Percentiles rank a stretch among this genome's conserved stretches.
These are phyloP conservation scores for Calcarius ornatus DNA, from an alignment of 2,113 vertebrate genomes.

Conservation along the genomic window DNA sequence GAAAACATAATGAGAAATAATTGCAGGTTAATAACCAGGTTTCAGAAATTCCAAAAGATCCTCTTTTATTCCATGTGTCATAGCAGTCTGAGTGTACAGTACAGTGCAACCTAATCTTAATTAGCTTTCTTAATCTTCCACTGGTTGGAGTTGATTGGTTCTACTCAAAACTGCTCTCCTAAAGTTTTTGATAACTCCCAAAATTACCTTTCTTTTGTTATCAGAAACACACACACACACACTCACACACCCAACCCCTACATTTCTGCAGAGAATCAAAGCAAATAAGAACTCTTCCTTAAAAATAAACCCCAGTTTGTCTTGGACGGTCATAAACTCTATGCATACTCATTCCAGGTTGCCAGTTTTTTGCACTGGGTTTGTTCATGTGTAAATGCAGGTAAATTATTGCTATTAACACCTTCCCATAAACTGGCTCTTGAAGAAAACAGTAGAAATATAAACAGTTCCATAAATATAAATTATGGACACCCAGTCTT, in stretches of 20 bases:
- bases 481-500: background rate
- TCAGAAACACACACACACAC: background rate
- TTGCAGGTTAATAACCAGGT: background rate
- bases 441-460: background rate
- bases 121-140: background rate
- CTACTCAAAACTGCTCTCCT: background rate
- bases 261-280: background rate
- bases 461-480: background rate
- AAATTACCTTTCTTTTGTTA: background rate
- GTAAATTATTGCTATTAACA: background rate
- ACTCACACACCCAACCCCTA: fast-evolving
- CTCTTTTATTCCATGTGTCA: background rate
- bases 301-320: background rate
- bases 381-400: background rate
- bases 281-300: background rate
- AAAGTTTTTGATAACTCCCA: background rate
- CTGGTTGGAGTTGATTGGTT: background rate
- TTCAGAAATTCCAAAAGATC: background rate
- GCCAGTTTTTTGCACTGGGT: background rate
- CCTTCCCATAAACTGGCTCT: background rate
- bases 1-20: background rate
- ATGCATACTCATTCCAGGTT: background rate
- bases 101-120: background rate
- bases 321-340: background rate
- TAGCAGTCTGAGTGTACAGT: background rate